Conservation (phyloP, 2,888 invertebrate species). For the Ceriagrion tenellum region DNA sequence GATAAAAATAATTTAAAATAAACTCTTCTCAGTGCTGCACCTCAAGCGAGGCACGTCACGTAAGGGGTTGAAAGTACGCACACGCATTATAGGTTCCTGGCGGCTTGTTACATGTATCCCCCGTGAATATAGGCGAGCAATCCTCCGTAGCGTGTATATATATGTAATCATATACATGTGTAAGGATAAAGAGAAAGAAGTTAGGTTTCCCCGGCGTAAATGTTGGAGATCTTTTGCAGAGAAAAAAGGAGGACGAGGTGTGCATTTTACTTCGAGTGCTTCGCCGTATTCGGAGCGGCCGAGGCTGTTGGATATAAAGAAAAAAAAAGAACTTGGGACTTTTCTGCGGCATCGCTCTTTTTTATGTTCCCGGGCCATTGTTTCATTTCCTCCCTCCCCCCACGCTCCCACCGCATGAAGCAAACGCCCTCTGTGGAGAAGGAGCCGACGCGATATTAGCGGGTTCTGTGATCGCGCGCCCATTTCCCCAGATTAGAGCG, state of each 20-base stretch:
- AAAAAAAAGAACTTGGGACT: background rate
- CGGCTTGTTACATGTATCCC: no score
- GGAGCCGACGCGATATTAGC: background rate
- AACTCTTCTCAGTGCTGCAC: no score
- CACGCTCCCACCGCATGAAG: background rate
- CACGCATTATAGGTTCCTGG: no score
- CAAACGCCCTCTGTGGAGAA: background rate
- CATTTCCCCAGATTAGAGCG: background rate
- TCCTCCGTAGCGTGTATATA: no score
- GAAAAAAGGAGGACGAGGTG: background rate
- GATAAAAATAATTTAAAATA: no score
- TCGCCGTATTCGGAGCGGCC: background rate
- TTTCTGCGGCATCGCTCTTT: background rate
- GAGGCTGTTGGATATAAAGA: background rate
- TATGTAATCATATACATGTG: no score
- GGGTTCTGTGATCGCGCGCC: background rate
- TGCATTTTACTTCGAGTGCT: conserved; percentile 2
- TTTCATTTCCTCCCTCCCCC: background rate
- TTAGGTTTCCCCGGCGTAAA: no score
- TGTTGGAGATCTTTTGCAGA: no score
- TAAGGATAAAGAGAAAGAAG: no score
- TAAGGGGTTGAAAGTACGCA: background rate
- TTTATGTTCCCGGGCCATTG: background rate
- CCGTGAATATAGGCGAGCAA: no score
- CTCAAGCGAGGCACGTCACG: background rate